Conservation (phyloP, 2,888 invertebrate species). For the Rhingia rostrata region DNA sequence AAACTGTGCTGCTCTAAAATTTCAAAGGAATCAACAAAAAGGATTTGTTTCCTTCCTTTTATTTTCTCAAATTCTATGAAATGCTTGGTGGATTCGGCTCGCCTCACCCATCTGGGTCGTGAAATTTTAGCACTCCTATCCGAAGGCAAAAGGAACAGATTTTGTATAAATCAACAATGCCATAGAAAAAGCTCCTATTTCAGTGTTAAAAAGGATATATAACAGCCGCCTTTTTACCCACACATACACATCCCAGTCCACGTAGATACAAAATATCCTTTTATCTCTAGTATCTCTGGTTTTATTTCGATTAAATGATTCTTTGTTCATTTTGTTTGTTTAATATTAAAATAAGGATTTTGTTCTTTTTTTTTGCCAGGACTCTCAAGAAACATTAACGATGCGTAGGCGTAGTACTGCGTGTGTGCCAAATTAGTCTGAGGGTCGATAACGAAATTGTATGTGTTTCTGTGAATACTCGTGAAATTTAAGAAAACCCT, state of each 20-base stretch:
- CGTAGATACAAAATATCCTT: conserved; percentile 18
- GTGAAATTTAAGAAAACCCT: conserved; percentile 30
- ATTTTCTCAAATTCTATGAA: background rate
- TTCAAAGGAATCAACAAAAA: conserved; percentile 12
- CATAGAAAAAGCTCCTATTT: conserved; percentile 10
- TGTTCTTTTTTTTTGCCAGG: conserved; percentile 2
- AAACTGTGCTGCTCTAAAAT: conserved; percentile 16
- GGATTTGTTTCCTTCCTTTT: background rate
- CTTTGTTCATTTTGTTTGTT: conserved; percentile 32
- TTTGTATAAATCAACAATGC: conserved; percentile 45
- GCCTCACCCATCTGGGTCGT: background rate
- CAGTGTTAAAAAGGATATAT: conserved; percentile 6
- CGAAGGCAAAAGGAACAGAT: conserved; percentile 2
- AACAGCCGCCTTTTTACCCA: background rate
- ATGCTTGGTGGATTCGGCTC: conserved; percentile 2
- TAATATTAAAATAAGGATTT: conserved; percentile 28
- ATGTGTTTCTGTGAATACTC: conserved; percentile 24
- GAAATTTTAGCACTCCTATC: background rate
- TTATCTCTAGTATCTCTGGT: conserved; percentile 30
- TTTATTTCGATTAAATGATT: conserved; percentile 43
- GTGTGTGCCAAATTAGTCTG: background rate
- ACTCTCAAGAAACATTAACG: conserved; percentile 23
- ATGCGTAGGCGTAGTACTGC: conserved; percentile 4
- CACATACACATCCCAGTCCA: background rate
- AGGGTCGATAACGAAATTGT: conserved; percentile 10